Conservation (phyloP, 1,140 invertebrate genomes). For the Helicoverpa zea region DNA sequence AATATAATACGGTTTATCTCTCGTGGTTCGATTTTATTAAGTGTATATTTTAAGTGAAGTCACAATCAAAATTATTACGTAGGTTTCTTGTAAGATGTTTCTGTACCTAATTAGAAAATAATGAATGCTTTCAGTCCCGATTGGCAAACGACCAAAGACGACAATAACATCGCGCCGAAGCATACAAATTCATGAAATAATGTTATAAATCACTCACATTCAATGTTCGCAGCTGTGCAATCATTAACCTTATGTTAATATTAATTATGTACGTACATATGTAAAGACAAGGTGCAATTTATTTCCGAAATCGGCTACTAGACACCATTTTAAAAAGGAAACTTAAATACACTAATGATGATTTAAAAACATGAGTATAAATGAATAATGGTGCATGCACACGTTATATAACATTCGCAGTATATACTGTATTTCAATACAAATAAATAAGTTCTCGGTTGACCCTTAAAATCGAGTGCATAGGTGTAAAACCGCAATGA, state of each 20-base stretch:
- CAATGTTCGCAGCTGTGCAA: neutral
- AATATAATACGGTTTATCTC: neutral
- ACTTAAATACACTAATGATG: neutral
- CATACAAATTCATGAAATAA: constrained; percentile 23
- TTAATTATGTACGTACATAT: neutral
- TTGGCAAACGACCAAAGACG: neutral
- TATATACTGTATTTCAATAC: no score
- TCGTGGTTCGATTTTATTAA: neutral
- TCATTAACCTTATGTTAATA: constrained; percentile 5
- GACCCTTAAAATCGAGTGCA: neutral
- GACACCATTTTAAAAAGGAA: no score
- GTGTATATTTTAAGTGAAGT: neutral
- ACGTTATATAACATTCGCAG: no score
- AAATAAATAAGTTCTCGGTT: neutral
- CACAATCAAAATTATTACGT: neutral
- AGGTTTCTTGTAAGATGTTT: constrained; percentile 3
- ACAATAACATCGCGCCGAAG: neutral
- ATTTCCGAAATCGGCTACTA: neutral
- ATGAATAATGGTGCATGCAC: no score
- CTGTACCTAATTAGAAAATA: neutral
- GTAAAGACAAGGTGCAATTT: neutral
- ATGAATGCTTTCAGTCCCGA: neutral
- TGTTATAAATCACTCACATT: constrained; percentile 10
- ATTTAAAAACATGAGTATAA: neutral
- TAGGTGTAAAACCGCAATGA: constrained; percentile 23